Evolutionary conservation across 2,888 invertebrate genomes (phyloP).

Genomic region (Zhuqinia jingwanae): DNA sequence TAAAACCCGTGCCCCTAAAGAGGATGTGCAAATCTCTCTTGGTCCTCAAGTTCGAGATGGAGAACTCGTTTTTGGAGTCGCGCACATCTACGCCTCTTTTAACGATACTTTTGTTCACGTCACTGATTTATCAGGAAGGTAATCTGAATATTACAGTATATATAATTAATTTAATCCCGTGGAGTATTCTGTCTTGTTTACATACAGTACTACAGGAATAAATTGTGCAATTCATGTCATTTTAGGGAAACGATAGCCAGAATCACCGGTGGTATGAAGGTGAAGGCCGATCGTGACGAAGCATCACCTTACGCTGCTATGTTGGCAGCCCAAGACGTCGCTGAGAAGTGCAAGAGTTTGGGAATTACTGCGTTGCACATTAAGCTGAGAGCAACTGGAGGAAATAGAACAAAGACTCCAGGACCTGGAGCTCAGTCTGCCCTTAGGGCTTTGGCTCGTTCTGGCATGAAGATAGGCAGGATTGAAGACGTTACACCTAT

Average conservation of each 20-base stretch:
- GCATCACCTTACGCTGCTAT: constrained; percentile 99
- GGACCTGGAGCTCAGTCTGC: constrained; percentile 99
- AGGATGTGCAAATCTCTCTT: constrained; percentile 97
- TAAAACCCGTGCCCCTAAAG: constrained; percentile 97
- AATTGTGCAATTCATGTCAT: too few relatives aligned
- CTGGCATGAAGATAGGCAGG: constrained; percentile 99
- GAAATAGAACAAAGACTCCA: constrained; percentile 98
- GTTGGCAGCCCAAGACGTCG: constrained; percentile 90
- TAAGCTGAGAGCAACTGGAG: constrained; percentile 98
- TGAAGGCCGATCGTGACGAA: constrained; percentile 99
- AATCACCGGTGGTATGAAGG: constrained; percentile 99
- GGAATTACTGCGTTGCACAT: constrained; percentile 99
- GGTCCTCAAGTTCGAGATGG: constrained; percentile 98
- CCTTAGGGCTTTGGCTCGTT: constrained; percentile 97
- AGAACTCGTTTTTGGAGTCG: constrained; percentile 99
- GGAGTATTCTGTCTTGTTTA: background rate
- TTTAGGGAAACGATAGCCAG: constrained; percentile 93
- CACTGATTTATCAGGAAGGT: constrained; percentile 98
- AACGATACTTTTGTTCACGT: constrained; percentile 99
- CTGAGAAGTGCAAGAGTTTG: constrained; percentile 89
- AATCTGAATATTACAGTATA: too few relatives aligned
- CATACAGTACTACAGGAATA: too few relatives aligned
- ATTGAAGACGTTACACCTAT: constrained; percentile 99
- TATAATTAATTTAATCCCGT: background rate
- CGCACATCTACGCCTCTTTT: constrained; percentile 99